A percentile compares a stretch with the other conserved stretches of the same genome.
Conservation (phyloP, 2,113 vertebrate genomes). For the Catagonus wagneri region DNA sequence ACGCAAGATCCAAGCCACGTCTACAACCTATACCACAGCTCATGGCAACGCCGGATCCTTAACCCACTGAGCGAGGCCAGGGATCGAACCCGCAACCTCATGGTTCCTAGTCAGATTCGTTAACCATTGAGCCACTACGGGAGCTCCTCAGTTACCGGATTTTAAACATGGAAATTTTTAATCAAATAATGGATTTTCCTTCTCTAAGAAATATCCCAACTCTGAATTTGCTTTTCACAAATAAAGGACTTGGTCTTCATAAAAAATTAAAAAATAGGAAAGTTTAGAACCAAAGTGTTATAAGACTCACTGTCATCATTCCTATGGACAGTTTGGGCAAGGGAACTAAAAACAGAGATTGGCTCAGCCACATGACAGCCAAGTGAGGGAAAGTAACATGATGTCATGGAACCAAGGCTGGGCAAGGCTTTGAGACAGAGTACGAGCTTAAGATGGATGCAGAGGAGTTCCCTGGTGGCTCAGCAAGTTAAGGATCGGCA, state of each 20-base stretch:
- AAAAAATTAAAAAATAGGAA: constrained; percentile 7
- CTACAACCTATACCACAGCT: too few species aligned
- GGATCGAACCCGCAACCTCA: too few species aligned
- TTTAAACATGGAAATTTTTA: constrained; percentile 18
- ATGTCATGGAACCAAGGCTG: background rate
- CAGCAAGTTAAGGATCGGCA: too few species aligned
- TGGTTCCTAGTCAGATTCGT: too few species aligned
- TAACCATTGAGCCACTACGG: too few species aligned
- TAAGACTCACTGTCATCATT: background rate
- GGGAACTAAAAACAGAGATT: background rate
- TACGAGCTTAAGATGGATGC: background rate
- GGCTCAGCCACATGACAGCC: background rate
- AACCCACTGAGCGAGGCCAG: too few species aligned
- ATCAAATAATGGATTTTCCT: background rate
- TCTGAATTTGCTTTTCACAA: constrained; percentile 10
- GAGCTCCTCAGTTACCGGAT: too few species aligned
- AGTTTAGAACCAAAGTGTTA: background rate
- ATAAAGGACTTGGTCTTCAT: background rate
- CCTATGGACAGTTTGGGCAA: background rate
- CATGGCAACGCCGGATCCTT: too few species aligned
- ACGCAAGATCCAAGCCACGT: too few species aligned
- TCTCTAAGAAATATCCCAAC: background rate
- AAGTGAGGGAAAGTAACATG: background rate
- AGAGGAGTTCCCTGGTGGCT: too few species aligned
- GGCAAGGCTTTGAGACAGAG: background rate